Evolutionary conservation across 2,888 invertebrate species (phyloP).

Genomic region (Xylophagus ater): DNA sequence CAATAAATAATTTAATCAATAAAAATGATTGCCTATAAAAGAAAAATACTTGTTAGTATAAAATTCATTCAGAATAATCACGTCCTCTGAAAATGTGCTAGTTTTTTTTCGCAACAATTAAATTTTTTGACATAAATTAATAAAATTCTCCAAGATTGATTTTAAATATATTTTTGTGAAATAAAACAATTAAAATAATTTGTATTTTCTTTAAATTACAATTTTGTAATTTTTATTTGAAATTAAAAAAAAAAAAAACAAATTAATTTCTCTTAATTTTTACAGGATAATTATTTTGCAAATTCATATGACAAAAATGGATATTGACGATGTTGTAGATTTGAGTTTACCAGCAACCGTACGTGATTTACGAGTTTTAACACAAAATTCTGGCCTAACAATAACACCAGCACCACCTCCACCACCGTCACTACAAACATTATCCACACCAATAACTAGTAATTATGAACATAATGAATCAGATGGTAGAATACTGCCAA

Average conservation of each 20-base stretch:
- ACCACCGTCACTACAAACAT: conserved; percentile 13
- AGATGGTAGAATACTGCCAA: conserved; percentile 27
- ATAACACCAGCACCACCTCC: conserved; percentile 53
- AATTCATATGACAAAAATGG: conserved; percentile 57
- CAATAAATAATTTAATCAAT: too few species aligned
- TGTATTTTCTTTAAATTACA: background rate
- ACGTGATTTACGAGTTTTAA: conserved; percentile 47
- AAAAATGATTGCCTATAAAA: too few species aligned
- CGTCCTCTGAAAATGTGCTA: too few species aligned
- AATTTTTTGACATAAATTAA: background rate
- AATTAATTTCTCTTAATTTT: background rate
- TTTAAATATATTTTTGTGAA: background rate
- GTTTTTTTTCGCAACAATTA: conserved; percentile 2
- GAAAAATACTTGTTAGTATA: too few species aligned
- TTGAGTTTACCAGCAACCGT: conserved; percentile 52
- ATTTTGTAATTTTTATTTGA: background rate
- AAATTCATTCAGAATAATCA: too few species aligned
- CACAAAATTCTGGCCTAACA: conserved; percentile 49
- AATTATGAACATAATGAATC: conserved; percentile 20
- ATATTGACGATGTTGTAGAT: conserved; percentile 83
- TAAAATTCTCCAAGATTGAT: background rate
- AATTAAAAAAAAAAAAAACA: background rate
- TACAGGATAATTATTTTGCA: background rate
- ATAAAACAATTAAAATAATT: too few species aligned
- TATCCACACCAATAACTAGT: conserved; percentile 10